Evolutionary conservation across 1,140 invertebrate genomes (phyloP), one percentile per base, ranked within the genome.

Genomic region (Trachymyrmex cornetzi): DNA sequence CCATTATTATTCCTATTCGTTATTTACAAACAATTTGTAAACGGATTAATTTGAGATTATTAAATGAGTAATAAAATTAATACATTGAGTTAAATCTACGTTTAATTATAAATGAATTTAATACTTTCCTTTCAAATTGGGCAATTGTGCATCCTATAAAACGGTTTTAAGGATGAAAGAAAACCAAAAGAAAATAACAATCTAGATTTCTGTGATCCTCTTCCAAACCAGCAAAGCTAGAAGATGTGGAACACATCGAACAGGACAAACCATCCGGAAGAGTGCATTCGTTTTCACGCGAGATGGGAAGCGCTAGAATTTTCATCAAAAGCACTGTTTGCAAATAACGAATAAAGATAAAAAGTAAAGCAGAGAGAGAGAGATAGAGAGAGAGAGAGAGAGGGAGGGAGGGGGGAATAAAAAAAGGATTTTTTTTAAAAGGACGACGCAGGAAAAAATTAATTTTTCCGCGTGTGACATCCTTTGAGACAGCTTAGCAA

Each of bases 381-480:
- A 69, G 63, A 19, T 14, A 48, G 14, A 12, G 14, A 44, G 3
- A 50, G 19, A 34, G 19, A 7, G 48, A 12, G 4, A 50, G 27
- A 12, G 72, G 22, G 34, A 19, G 2, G 38, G 14, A 9, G 67
- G n/a, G 57, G 30, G 48, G 50, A 55, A 38, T 6, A 6, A 38
- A 38, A 38, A 38, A 0, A 38, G 34, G 7, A 38, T 38, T 61
- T 57, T 24, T 67, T 57, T 34, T n/a, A 59, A 77, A 80, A 38
- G 53, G n/a, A 50, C 53, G 55, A 63, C 0, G 44, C 22, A 64
- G 44, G 44, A 77, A 87, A 91, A 94, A 94, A 94, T 94, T 93
- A 94, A 93, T 94, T 94, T 93, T 89, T 91, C 81, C 84, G 85
- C 74, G 91, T 61, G 92, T 91, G 86, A 94, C 87, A 91, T 92